A percentile compares a stretch with the other conserved stretches of the same genome.
phyloP scores from a whole-genome alignment of 2,888 invertebrate genomes.

The Patella pellucida region DNA sequence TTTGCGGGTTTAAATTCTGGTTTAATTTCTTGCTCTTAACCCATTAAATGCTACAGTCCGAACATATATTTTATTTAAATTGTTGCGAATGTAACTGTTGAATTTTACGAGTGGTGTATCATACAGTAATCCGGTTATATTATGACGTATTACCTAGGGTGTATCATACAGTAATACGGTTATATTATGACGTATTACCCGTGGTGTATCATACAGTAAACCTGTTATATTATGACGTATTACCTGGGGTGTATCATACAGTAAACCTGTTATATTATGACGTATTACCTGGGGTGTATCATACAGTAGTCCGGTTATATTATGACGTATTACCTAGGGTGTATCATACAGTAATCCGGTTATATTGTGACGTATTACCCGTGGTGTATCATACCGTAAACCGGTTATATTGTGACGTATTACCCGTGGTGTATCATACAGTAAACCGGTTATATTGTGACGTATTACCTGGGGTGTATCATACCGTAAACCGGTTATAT shows the following conservation, averaged over 20 bases:
- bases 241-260: constrained; percentile 52
- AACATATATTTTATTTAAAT: too few species aligned
- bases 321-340: constrained; percentile 36
- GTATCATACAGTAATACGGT: constrained; percentile 52
- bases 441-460: constrained; percentile 49
- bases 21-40: too few species aligned
- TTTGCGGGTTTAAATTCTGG: too few species aligned
- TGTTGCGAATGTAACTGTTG: too few species aligned
- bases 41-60: too few species aligned
- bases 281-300: constrained; percentile 43
- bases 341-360: too few species aligned
- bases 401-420: constrained; percentile 51
- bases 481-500: too few species aligned
- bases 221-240: constrained; percentile 53
- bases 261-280: constrained; percentile 50
- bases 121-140: constrained; percentile 50
- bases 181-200: constrained; percentile 49
- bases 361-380: constrained; percentile 39
- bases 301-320: constrained; percentile 50
- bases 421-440: constrained; percentile 47
- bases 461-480: constrained; percentile 21
- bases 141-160: constrained; percentile 53
- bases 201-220: constrained; percentile 46
- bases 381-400: constrained; percentile 45
- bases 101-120: constrained; percentile 41